A percentile compares a stretch with the other conserved stretches of the same genome.
phyloP scores from a whole-genome alignment of 2,888 invertebrate species.

The Mythimna pallens region DNA sequence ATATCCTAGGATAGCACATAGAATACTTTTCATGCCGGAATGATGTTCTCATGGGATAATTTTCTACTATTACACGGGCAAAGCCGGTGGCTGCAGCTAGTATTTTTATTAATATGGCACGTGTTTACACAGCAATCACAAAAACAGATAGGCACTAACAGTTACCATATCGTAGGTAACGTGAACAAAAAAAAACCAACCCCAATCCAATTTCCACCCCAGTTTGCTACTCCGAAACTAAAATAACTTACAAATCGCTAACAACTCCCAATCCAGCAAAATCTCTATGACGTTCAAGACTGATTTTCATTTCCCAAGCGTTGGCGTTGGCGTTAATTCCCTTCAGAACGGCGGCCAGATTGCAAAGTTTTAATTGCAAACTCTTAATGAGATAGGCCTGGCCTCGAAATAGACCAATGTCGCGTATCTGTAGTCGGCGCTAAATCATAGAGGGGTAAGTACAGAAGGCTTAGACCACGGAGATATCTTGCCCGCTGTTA shows the following conservation, averaged over 20 bases:
- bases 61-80: no score
- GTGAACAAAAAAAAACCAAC: not conserved
- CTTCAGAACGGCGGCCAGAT: constrained; percentile 77
- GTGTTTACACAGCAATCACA: no score
- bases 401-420: constrained; percentile 72
- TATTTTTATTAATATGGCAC: no score
- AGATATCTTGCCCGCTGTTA: not conserved
- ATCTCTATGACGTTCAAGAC: constrained; percentile 65
- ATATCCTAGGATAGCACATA: no score
- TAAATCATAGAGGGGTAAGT: constrained; percentile 27
- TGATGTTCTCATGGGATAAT: no score
- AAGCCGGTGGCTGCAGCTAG: no score
- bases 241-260: constrained; percentile 39
- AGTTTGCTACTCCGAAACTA: constrained; percentile 1
- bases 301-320: constrained; percentile 80
- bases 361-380: constrained; percentile 86
- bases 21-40: no score
- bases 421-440: constrained; percentile 54
- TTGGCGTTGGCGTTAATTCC: constrained; percentile 77
- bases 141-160: no score
- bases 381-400: constrained; percentile 84
- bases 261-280: constrained; percentile 41
- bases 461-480: constrained; percentile 21
- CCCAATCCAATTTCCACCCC: not conserved
- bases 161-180: no score